Base-by-base conservation (phyloP, 2,888 invertebrate species). In the Andrena hattorfiana region DNA sequence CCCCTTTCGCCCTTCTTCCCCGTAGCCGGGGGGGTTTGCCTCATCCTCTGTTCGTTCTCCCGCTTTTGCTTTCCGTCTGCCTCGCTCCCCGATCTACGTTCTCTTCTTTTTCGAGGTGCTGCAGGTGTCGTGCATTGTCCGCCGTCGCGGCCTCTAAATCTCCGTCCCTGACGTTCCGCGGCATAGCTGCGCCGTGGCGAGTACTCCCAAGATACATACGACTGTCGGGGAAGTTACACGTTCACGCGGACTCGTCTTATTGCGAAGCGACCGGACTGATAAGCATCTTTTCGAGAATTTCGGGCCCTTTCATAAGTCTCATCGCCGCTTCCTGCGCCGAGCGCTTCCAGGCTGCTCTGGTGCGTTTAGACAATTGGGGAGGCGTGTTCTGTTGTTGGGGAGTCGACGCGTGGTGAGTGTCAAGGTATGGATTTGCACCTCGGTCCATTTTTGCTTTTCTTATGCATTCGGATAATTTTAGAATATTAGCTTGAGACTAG, bases 111-210 rank as follows among this genome's bases (percentile, higher is more conserved):
- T 81, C 84, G 83, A 83, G 84, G 84, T 90, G 89, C 90, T 88
- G 90, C 92, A 92, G 92, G 92, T 91, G 92, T 92, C 91, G 91
- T 90, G 91, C 91, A 92, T 92, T 92, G 92, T 92, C 91, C 91
- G 86, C 87, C 86, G 88, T 90, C 89, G 90, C 91, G 90, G 91
- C 88, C 90, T 91, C 90, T 92, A 92, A 92, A 92, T 92, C 92
- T 91, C 60, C 89, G 86, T 87, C 87, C 88, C 89, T 88, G 91
- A 89, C 92, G 89, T 91, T 88, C 88, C 85, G 85, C 86, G 81
- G 85, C 87, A 89, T 90, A 89, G 89, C 88, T 85, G 83, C 85
- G 88, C 86, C 87, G 79, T 79, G 88, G 83, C 85, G 90, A 88
- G 86, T 86, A 89, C 89, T 89, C 70, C 78, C 88, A 89, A 90